Base-by-base conservation (phyloP, 37 sponge, comb jelly and placozoan species). In the Amphimedon queenslandica region DNA sequence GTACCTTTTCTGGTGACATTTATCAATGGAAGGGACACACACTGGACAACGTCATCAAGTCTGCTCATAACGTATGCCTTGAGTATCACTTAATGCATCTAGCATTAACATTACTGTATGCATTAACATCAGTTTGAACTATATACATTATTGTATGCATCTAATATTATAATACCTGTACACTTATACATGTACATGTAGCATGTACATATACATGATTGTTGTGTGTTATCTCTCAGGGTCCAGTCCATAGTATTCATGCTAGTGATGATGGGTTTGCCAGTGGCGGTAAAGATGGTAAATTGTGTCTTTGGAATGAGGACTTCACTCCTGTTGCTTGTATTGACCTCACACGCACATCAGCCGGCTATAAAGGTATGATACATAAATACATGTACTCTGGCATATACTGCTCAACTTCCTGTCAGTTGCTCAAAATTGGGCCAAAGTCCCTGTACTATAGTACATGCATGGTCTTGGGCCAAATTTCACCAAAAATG, bases 1-100 rank as follows among this genome's bases (percentile, higher is more conserved):
- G 96, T 11, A 86, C 93, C 6, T 71, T 89, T 34, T 85, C 74
- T 80, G 96, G 96, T 24, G 96, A 92, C 61, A 63, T 96, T 36
- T 96, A 92, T 87, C 85, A 92, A 64, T 96, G 96, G 96, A 74
- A 83, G 41, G 92, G 73, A 2, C 76, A 84, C 53, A 72, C 64
- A 55, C 84, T 94, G 30, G 57, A 35, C 42, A 71, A 83, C 4
- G 87, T 87, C 58, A 74, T 87, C 75, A 77, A 79, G 34, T 61
- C 69, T 35, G 87, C 83, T 16, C 95, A 94, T 71, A 67, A 57
- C 27, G 92, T 91, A 36, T n/a, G n/a, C n/a, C n/a, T n/a, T n/a
- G n/a, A n/a, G n/a, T n/a, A n/a, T n/a, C n/a, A n/a, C n/a, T n/a
- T n/a, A n/a, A n/a, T n/a, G n/a, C n/a, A n/a, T 47, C 13, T 47